These are phyloP conservation scores for Dendronephthya gigantea DNA, from an alignment of 64 coral and sea anemone species.

Conservation along the genomic window DNA sequence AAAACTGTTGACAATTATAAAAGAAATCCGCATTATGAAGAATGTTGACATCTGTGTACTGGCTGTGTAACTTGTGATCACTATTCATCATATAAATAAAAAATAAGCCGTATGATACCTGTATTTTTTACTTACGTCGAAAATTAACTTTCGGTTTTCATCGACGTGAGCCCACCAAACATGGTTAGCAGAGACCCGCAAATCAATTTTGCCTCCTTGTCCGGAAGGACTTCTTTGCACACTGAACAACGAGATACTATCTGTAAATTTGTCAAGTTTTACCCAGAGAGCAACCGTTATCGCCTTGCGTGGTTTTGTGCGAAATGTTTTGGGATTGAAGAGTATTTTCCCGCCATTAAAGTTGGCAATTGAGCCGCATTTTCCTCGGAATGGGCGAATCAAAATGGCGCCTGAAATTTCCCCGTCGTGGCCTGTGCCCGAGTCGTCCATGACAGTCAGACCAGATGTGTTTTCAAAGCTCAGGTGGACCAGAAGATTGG, in stretches of 20 bases:
- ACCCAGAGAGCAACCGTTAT: conserved; percentile 85
- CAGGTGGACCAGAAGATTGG: conserved; percentile 60
- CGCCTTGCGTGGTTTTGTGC: conserved; percentile 54
- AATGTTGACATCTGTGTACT: too few species aligned
- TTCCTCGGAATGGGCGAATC: conserved; percentile 34
- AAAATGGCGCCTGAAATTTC: conserved; percentile 17
- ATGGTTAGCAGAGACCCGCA: conserved; percentile 48
- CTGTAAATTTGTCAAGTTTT: conserved; percentile 53
- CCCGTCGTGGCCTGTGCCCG: conserved; percentile 57
- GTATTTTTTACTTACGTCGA: conserved; percentile 38
- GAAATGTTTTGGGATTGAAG: conserved; percentile 52
- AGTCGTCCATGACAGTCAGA: conserved; percentile 47
- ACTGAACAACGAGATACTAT: conserved; percentile 50
- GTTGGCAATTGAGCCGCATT: conserved; percentile 56
- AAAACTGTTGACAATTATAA: too few species aligned
- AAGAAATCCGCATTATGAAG: too few species aligned
- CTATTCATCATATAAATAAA: too few species aligned
- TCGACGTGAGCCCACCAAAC: conserved; percentile 83
- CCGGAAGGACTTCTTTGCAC: conserved; percentile 29
- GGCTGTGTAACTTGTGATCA: too few species aligned
- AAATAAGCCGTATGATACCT: too few species aligned
- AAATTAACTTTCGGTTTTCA: conserved; percentile 58
- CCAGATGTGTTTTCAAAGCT: conserved; percentile 58
- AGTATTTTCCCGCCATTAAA: conserved; percentile 61
- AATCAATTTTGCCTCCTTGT: conserved; percentile 60